Base-by-base conservation (phyloP, 2,113 vertebrate genomes). In the Guaruba guarouba region DNA sequence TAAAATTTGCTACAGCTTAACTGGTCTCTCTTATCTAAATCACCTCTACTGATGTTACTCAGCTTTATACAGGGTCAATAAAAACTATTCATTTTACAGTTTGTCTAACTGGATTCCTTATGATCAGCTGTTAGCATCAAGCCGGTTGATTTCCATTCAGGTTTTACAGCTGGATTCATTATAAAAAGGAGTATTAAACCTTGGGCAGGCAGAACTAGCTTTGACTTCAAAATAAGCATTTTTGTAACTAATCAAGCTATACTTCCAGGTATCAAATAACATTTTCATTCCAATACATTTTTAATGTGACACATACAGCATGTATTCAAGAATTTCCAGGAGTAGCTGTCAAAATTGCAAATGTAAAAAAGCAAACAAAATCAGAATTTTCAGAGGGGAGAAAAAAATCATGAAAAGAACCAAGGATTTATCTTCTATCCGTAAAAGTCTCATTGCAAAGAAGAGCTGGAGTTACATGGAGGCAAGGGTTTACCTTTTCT, bases 131-230 rank as follows among this genome's bases (percentile, higher is more conserved):
- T 82, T 52, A 83, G 35, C 59, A 69, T 64, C 44, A 92, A 91
- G 55, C 88, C 78, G 64, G 7, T 80, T 75, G 41, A 95, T 93
- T 95, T 93, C 88, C 82, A 97, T 75, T 95, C 55, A 93, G 62
- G 16, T 37, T 94, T 86, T 93, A 87, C 82, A 96, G 89, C 68
- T 96, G 78, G 63, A 95, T 85, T 80, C 41, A 94, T 44, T 80
- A 94, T 23, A 69, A 76, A 77, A 68, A 11, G 41, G 44, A 93
- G 69, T 57, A 92, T 91, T 75, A 92, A 88, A 80, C 78, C 66
- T 81, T 76, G 74, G 82, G 67, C 68, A 91, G 44, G 82, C 70
- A 68, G 61, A 88, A 95, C 57, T 75, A 57, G 24, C 67, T 94
- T 74, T 75, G 69, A 84, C 55, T 93, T 95, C 52, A 96, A 95